Conservation (phyloP, 2,888 invertebrate genomes). For the Drosophila macrothrix region DNA sequence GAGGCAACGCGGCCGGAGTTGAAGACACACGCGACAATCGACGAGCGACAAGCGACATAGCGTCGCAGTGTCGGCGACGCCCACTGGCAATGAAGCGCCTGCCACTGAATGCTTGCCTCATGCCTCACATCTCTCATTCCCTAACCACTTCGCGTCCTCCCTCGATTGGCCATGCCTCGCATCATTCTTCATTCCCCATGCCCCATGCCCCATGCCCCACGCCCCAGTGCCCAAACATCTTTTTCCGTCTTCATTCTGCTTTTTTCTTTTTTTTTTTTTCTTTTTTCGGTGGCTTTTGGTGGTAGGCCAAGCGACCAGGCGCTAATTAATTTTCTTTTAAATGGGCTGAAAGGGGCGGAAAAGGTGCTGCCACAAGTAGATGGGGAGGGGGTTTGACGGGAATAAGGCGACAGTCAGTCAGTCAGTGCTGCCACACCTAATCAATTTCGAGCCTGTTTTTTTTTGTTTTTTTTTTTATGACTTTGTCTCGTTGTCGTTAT, state of each 20-base stretch:
- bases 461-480: conserved; percentile 48
- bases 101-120: not conserved
- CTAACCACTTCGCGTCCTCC: not conserved
- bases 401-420: conserved; percentile 51
- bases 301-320: conserved; percentile 70
- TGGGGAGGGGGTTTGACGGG: not conserved
- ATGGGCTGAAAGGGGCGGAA: conserved; percentile 53
- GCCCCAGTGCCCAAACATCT: conserved; percentile 38
- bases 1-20: conserved; percentile 35
- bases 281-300: conserved; percentile 49
- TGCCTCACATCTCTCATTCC: conserved; percentile 7
- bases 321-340: conserved; percentile 81
- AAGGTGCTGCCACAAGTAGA: conserved; percentile 33
- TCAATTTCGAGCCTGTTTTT: conserved; percentile 62
- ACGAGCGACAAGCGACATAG: not conserved
- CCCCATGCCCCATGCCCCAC: not conserved
- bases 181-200: conserved; percentile 21
- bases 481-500: conserved; percentile 62
- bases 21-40: conserved; percentile 43
- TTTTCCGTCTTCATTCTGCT: conserved; percentile 42
- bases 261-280: conserved; percentile 9
- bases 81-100: conserved; percentile 38
- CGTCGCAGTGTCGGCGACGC: conserved; percentile 24
- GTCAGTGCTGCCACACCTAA: conserved; percentile 63
- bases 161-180: conserved; percentile 6